Conservation (phyloP, 2,888 invertebrate genomes). For the Catonia carolina region DNA sequence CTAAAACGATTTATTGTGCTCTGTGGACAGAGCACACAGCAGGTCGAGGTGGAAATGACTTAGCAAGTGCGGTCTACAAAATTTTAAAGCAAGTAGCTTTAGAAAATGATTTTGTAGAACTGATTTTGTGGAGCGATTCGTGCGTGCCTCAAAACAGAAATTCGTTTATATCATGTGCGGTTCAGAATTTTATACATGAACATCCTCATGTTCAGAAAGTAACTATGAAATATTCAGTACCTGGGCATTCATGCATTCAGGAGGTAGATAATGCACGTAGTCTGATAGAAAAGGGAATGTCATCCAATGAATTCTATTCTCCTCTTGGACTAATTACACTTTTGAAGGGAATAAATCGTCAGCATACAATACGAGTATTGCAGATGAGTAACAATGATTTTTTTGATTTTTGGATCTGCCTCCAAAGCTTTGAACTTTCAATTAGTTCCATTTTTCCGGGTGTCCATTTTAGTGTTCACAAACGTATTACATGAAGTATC, state of each 20-base stretch:
- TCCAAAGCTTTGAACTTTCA: background rate
- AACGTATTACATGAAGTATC: background rate
- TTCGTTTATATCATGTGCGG: slow-evolving; percentile 10
- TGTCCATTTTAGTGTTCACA: background rate
- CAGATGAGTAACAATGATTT: slow-evolving; percentile 16
- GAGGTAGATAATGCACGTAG: too few relatives aligned
- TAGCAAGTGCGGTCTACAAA: slow-evolving; percentile 17
- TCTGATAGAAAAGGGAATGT: slow-evolving; percentile 16
- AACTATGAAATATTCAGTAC: slow-evolving; percentile 21
- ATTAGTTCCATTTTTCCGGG: background rate
- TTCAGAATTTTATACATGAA: background rate
- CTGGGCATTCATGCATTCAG: slow-evolving; percentile 21
- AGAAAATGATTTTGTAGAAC: slow-evolving; percentile 7
- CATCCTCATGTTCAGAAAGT: slow-evolving; percentile 2
- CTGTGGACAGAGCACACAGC: slow-evolving; percentile 12
- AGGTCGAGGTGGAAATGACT: slow-evolving; percentile 16
- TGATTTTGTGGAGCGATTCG: too few relatives aligned
- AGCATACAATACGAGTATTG: slow-evolving; percentile 4
- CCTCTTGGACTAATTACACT: slow-evolving; percentile 13
- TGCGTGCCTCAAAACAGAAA: slow-evolving; percentile 18
- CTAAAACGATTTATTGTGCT: slow-evolving; percentile 20
- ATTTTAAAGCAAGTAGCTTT: slow-evolving; percentile 2
- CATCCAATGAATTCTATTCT: slow-evolving; percentile 6
- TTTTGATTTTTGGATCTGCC: slow-evolving; percentile 10
- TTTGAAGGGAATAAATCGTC: slow-evolving; percentile 4